Conservation (phyloP, 2,113 vertebrate genomes). For the Microtus pennsylvanicus region DNA sequence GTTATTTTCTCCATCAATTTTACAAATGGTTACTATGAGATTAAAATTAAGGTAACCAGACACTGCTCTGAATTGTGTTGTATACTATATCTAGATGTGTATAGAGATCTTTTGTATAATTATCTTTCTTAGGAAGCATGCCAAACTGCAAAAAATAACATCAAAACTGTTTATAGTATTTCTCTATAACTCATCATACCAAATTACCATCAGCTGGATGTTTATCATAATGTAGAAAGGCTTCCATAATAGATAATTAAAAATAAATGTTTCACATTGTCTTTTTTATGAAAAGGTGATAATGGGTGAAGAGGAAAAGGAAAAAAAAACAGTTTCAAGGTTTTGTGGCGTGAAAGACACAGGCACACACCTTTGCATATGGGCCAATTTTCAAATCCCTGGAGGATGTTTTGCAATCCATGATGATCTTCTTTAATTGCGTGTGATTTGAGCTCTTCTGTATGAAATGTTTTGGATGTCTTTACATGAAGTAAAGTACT, state of each 20-base stretch:
- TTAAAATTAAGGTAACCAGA: not conserved
- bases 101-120: not conserved
- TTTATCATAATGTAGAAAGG: constrained; percentile 5
- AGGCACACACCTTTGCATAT: constrained; percentile 53
- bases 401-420: constrained; percentile 59
- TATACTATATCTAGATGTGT: not conserved
- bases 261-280: constrained; percentile 38
- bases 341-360: constrained; percentile 44
- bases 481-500: constrained; percentile 69
- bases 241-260: constrained; percentile 29
- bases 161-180: constrained; percentile 29
- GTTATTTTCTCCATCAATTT: not conserved
- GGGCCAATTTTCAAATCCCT: constrained; percentile 50
- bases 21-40: not conserved
- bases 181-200: constrained; percentile 40
- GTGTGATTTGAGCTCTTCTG: constrained; percentile 70
- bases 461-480: constrained; percentile 72
- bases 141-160: constrained; percentile 24
- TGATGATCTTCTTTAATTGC: constrained; percentile 74
- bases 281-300: constrained; percentile 9
- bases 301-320: not conserved
- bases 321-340: constrained; percentile 26
- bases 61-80: not conserved
- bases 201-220: not conserved
- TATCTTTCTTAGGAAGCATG: constrained; percentile 11